phyloP scores from a whole-genome alignment of 2,113 vertebrate genomes.

The Falco punctatus region DNA sequence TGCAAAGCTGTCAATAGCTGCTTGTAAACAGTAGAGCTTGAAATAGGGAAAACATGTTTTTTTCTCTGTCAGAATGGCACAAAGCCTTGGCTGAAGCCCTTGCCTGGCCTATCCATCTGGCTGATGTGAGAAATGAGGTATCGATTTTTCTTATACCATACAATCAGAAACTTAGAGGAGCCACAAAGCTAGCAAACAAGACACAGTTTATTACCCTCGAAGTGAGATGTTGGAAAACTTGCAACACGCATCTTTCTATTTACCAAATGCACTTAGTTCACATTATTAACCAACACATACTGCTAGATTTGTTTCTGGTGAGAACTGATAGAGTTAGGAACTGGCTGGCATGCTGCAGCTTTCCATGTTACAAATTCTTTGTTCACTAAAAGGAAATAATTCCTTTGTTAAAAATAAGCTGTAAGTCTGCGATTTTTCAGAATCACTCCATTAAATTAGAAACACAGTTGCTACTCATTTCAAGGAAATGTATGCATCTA shows the following conservation, averaged over 20 bases:
- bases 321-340: not conserved
- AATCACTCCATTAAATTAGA: not conserved
- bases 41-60: conserved; percentile 69
- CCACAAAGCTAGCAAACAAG: conserved; percentile 16
- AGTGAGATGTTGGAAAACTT: conserved; percentile 56
- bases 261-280: conserved; percentile 28
- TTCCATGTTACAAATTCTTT: not conserved
- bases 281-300: not conserved
- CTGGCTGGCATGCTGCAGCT: not conserved
- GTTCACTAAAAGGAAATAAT: not conserved
- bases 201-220: conserved; percentile 14
- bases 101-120: conserved; percentile 68
- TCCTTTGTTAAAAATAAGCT: not conserved
- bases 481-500: not conserved
- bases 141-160: conserved; percentile 76
- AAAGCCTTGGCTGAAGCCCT: conserved; percentile 70
- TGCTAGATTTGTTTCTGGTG: not conserved
- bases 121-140: conserved; percentile 82
- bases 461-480: not conserved
- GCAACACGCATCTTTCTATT: conserved; percentile 7
- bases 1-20: conserved; percentile 64
- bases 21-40: conserved; percentile 66
- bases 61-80: conserved; percentile 62
- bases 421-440: not conserved
- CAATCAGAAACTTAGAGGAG: conserved; percentile 72